These are phyloP conservation scores for Zophobas morio DNA, from an alignment of 1,140 invertebrate species.

Conservation along the genomic window DNA sequence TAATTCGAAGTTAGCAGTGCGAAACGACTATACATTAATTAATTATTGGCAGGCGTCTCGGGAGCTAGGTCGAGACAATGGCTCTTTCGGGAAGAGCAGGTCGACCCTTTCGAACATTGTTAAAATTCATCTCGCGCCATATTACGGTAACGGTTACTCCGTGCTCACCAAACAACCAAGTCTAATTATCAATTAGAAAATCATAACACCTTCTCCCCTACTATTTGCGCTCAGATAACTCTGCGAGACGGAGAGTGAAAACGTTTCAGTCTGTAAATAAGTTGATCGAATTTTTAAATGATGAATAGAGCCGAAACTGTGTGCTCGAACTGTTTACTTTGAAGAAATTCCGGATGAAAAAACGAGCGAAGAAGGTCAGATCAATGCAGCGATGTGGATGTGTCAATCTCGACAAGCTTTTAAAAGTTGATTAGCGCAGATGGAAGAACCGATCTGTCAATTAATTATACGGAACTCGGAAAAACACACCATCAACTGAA, in stretches of 20 bases:
- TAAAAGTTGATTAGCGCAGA: too few relatives aligned
- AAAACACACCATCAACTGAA: too few relatives aligned
- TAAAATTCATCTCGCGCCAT: conserved; percentile 28
- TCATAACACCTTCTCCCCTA: conserved; percentile 16
- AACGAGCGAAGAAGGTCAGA: not conserved
- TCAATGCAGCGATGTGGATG: too few relatives aligned
- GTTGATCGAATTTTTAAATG: conserved; percentile 17
- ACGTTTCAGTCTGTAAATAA: not conserved
- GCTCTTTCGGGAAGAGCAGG: conserved; percentile 29
- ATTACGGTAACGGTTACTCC: conserved; percentile 11
- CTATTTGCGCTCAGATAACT: not conserved
- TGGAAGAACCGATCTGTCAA: too few relatives aligned
- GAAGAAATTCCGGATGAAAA: not conserved
- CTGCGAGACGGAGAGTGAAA: not conserved
- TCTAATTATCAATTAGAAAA: conserved; percentile 34
- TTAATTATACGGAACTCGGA: too few relatives aligned
- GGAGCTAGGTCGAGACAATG: conserved; percentile 37
- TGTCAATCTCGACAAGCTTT: too few relatives aligned
- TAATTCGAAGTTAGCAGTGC: conserved; percentile 44
- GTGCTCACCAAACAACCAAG: conserved; percentile 20
- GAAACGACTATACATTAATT: conserved; percentile 50
- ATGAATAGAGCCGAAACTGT: not conserved
- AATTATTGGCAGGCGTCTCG: conserved; percentile 42
- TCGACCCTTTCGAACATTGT: conserved; percentile 21
- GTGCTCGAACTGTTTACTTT: not conserved